A percentile compares a stretch with the other conserved stretches of the same genome.
Evolutionary conservation across 2,888 invertebrate species (phyloP).

Genomic region (Lagria hirta): DNA sequence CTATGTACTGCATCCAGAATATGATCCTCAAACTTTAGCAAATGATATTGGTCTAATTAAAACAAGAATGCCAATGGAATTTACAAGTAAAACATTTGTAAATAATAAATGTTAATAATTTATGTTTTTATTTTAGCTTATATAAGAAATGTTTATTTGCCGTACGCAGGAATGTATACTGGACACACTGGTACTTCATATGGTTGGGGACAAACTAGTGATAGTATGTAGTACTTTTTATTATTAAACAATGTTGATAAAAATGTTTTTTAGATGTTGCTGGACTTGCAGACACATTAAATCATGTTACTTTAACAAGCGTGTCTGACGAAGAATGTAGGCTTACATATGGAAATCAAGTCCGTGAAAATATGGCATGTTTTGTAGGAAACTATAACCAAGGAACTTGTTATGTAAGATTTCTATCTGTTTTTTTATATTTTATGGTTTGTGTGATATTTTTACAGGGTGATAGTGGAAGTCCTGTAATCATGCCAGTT

Average conservation of each 20-base stretch:
- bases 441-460: background rate
- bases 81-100: slow-evolving; percentile 9
- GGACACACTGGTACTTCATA: slow-evolving; percentile 1
- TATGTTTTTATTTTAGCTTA: slow-evolving; percentile 6
- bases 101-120: no score
- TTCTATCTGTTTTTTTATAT: background rate
- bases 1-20: slow-evolving; percentile 9
- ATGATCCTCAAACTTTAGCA: slow-evolving; percentile 2
- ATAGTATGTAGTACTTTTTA: slow-evolving; percentile 2
- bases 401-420: slow-evolving; percentile 9
- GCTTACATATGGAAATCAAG: slow-evolving; percentile 11
- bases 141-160: slow-evolving; percentile 4
- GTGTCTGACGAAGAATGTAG: slow-evolving; percentile 8
- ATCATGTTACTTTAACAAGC: background rate
- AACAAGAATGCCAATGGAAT: slow-evolving; percentile 2
- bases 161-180: background rate
- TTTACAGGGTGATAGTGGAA: slow-evolving; percentile 11
- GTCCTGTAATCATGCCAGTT: slow-evolving; percentile 2
- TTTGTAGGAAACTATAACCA: slow-evolving; percentile 10
- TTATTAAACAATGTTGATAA: background rate
- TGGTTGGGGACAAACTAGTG: slow-evolving; percentile 12
- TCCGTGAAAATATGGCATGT: slow-evolving; percentile 9
- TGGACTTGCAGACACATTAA: background rate
- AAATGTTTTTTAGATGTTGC: slow-evolving; percentile 2
- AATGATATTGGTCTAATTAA: slow-evolving; percentile 13